phyloP scores from a whole-genome alignment of 2,888 invertebrate species.

The Andrena trimmerana region DNA sequence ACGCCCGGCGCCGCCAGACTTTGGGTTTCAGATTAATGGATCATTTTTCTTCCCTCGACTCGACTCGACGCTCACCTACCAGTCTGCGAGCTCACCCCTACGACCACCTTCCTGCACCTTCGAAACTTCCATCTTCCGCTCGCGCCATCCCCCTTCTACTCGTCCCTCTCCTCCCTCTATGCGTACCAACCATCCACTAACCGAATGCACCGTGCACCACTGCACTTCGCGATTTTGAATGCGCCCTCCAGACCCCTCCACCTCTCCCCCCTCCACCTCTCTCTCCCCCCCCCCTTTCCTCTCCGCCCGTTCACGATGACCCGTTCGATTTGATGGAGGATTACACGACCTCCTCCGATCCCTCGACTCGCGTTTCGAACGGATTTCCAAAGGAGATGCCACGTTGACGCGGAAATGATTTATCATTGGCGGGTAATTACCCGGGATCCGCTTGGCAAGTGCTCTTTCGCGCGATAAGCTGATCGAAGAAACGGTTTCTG shows the following conservation, averaged over 20 bases:
- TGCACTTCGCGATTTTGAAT: constrained; percentile 34
- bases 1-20: constrained; percentile 92
- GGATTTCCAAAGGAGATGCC: constrained; percentile 23
- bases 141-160: constrained; percentile 36
- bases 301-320: constrained; percentile 34
- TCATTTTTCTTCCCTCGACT: constrained; percentile 90
- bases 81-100: constrained; percentile 83
- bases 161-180: not conserved
- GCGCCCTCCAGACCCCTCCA: constrained; percentile 6
- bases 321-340: constrained; percentile 33
- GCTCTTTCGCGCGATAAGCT: constrained; percentile 19
- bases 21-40: constrained; percentile 93
- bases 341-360: constrained; percentile 1
- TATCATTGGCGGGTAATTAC: constrained; percentile 38
- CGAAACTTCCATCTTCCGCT: constrained; percentile 76
- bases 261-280: not conserved
- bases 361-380: constrained; percentile 13
- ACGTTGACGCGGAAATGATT: constrained; percentile 38
- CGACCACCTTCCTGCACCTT: constrained; percentile 76
- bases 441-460: not conserved
- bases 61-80: constrained; percentile 83
- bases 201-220: constrained; percentile 30
- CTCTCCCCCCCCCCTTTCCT: not conserved
- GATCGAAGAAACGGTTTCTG: constrained; percentile 15
- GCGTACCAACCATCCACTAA: not conserved